Evolutionary conservation across 2,888 invertebrate genomes (phyloP), one percentile per base, ranked within the genome.

Genomic region (Sarcophaga subvicina): DNA sequence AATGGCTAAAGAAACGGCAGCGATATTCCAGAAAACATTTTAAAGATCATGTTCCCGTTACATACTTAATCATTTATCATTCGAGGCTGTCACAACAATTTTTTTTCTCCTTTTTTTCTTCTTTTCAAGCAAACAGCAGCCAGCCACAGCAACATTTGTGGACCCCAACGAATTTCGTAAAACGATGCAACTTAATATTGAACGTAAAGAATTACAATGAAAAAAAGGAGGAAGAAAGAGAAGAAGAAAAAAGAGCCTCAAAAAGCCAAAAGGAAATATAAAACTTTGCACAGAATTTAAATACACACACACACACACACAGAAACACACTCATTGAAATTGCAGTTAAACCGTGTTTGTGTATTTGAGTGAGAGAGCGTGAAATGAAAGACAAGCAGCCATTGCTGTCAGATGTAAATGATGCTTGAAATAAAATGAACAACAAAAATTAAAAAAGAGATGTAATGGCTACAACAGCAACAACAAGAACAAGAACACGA

Each of bases 1-100:
- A 67, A 22, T 66, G n/a, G 47, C 25, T 54, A 10, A 27, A 47
- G 47, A 70, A 67, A 14, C 54, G 14, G 54, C 22, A 25, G n/a
- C 67, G 60, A 49, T 83, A 73, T 71, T 80, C 27, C 66, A 83
- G 80, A 83, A 83, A 87, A 75, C 83, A 83, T 83, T 87, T 84
- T 78, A 76, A 84, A 81, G 81, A 87, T 87, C 87, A 87, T 87
- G 83, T 87, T 81, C 66, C 75, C 78, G 60, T 79, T 82, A 76
- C 78, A 84, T 47, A 81, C 66, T 84, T 75, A 87, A 81, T 87
- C 89, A 88, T 89, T 89, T 88, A 89, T 89, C 89, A 89, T 87
- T 54, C 17, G 83, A 71, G 60, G 81, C 79, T 88, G 88, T 87
- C 88, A 89, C 86, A 85, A 69, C 60, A 76, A 83, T 54, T 54